These are phyloP conservation scores for Tympanuchus pallidicinctus DNA, from an alignment of 2,113 vertebrate genomes.

Conservation along the genomic window DNA sequence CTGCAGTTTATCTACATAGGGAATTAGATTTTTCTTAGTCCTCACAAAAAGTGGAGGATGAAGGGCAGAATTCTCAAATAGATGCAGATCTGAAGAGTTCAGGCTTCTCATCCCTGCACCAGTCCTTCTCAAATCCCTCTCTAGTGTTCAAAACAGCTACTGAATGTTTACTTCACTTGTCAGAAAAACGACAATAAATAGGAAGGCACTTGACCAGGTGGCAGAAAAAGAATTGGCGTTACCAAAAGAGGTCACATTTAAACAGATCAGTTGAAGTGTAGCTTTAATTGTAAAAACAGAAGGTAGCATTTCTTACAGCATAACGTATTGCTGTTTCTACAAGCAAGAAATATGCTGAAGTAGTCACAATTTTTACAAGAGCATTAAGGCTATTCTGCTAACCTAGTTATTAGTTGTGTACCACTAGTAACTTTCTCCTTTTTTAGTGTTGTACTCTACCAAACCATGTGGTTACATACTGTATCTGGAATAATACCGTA, in stretches of 20 bases:
- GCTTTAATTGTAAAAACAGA: background rate
- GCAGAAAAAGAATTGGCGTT: background rate
- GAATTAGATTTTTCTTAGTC: background rate
- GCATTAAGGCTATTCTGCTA: background rate
- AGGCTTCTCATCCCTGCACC: background rate
- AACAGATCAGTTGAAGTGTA: background rate
- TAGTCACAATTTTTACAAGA: background rate
- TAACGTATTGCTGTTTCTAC: background rate
- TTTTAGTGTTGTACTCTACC: background rate
- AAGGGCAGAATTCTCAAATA: background rate
- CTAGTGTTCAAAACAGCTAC: background rate
- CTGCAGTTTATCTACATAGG: background rate
- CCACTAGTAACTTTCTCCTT: background rate
- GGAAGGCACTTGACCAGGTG: accelerated
- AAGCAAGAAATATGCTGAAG: background rate
- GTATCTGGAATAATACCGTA: background rate
- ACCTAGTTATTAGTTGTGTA: background rate
- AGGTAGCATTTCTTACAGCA: background rate
- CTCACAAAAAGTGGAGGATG: background rate
- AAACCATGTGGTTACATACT: background rate
- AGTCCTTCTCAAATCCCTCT: background rate
- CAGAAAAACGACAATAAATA: background rate
- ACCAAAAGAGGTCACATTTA: background rate
- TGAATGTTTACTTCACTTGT: background rate
- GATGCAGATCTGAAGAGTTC: background rate